phyloP scores from a whole-genome alignment of 2,888 invertebrate genomes.

The Spatulosminthurus flaviceps region DNA sequence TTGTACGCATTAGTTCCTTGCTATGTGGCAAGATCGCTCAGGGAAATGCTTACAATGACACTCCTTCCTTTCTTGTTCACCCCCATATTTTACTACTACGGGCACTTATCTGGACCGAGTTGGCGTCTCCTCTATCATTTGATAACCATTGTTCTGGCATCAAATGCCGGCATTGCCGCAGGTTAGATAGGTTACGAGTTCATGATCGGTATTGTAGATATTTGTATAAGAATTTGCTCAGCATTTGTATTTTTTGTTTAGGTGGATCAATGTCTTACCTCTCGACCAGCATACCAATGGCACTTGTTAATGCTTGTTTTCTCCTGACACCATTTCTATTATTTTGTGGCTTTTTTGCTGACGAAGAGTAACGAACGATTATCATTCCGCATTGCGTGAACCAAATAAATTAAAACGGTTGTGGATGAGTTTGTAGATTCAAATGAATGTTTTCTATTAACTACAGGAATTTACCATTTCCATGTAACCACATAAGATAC shows the following conservation, averaged over 20 bases:
- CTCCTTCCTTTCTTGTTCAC: constrained; percentile 85
- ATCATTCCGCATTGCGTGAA: no score
- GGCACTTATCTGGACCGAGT: constrained; percentile 76
- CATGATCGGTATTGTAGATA: no score
- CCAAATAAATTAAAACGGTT: no score
- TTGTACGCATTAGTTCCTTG: constrained; percentile 92
- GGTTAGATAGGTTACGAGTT: no score
- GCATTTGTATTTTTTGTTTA: no score
- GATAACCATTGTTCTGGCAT: not conserved
- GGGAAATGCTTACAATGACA: constrained; percentile 87
- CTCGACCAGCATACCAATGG: not conserved
- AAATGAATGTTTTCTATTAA: no score
- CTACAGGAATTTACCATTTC: no score
- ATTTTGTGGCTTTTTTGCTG: constrained; percentile 85
- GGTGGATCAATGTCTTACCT: no score
- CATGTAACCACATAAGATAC: no score
- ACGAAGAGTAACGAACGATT: not conserved
- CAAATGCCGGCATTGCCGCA: not conserved
- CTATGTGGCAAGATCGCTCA: constrained; percentile 88
- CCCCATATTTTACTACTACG: constrained; percentile 85
- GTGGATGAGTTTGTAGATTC: no score
- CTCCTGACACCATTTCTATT: constrained; percentile 90
- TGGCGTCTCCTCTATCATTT: constrained; percentile 75
- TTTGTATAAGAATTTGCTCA: no score
- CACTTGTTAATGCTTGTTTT: not conserved